These are phyloP conservation scores for Papilio machaon DNA, from an alignment of 1,140 invertebrate species.

Conservation along the genomic window DNA sequence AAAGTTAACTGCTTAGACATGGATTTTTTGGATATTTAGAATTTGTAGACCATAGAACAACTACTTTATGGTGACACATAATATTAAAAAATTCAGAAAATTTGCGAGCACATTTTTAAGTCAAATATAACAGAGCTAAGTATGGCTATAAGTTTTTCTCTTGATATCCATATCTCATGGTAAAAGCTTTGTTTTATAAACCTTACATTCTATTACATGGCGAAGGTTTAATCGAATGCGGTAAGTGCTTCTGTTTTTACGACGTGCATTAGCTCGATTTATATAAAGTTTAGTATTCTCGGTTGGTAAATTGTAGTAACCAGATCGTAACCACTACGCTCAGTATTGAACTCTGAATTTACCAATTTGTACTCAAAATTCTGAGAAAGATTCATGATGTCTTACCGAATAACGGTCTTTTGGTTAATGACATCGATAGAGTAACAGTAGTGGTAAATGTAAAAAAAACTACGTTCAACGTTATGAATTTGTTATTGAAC, in stretches of 20 bases:
- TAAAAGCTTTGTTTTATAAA: constrained; percentile 15
- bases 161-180: background rate
- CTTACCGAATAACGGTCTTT: constrained; percentile 43
- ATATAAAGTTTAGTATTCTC: background rate
- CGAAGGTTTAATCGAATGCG: constrained; percentile 19
- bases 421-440: constrained; percentile 49
- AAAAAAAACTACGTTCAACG: constrained; percentile 11
- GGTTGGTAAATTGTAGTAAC: background rate
- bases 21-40: too few relatives aligned
- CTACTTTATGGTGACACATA: too few relatives aligned
- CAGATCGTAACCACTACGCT: background rate
- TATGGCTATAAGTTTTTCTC: background rate
- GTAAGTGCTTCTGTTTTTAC: constrained; percentile 28
- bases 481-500: constrained; percentile 39
- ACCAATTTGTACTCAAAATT: background rate
- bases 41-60: too few relatives aligned
- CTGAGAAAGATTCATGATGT: constrained; percentile 11
- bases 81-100: too few relatives aligned
- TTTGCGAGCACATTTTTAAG: too few relatives aligned
- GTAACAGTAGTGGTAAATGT: constrained; percentile 45
- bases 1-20: too few relatives aligned
- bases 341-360: background rate
- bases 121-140: background rate
- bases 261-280: constrained; percentile 19
- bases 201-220: constrained; percentile 3